A percentile compares a stretch with the other conserved stretches of the same genome.
phyloP scores from a whole-genome alignment of 1,140 invertebrate species.

The Dryas iulia region DNA sequence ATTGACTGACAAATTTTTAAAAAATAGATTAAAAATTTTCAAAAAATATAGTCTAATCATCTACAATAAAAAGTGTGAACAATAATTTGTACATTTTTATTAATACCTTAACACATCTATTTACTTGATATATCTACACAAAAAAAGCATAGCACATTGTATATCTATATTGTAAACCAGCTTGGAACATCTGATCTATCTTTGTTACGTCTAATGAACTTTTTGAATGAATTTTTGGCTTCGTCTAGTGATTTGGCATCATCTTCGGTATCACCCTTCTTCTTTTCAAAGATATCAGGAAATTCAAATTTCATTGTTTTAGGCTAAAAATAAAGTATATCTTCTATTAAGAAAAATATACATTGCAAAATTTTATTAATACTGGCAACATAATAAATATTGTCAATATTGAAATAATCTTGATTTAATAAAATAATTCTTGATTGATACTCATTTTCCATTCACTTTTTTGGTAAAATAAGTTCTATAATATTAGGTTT shows the following conservation, averaged over 20 bases:
- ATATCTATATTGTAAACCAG: conserved; percentile 80
- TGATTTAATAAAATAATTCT: too few relatives aligned
- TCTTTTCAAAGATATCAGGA: conserved; percentile 78
- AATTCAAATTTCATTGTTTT: conserved; percentile 81
- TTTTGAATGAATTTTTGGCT: conserved; percentile 72
- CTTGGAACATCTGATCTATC: conserved; percentile 79
- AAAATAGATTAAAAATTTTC: too few relatives aligned
- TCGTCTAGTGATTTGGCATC: conserved; percentile 72
- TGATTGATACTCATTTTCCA: too few relatives aligned
- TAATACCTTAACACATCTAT: not conserved
- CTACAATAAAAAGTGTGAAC: not conserved
- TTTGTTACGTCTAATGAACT: conserved; percentile 78
- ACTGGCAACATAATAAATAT: not conserved
- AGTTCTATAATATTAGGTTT: too few relatives aligned
- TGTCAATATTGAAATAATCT: too few relatives aligned
- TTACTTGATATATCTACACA: conserved; percentile 6
- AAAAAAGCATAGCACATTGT: not conserved
- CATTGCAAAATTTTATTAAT: too few relatives aligned
- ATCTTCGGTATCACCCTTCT: conserved; percentile 63
- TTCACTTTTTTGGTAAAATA: too few relatives aligned
- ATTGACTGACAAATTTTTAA: too few relatives aligned
- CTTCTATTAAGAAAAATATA: too few relatives aligned
- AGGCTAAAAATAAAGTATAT: conserved; percentile 67
- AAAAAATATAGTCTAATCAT: too few relatives aligned
- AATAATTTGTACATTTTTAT: conserved; percentile 6